These are phyloP conservation scores for Andrena marginata DNA, from an alignment of 2,888 invertebrate genomes.

Conservation along the genomic window DNA sequence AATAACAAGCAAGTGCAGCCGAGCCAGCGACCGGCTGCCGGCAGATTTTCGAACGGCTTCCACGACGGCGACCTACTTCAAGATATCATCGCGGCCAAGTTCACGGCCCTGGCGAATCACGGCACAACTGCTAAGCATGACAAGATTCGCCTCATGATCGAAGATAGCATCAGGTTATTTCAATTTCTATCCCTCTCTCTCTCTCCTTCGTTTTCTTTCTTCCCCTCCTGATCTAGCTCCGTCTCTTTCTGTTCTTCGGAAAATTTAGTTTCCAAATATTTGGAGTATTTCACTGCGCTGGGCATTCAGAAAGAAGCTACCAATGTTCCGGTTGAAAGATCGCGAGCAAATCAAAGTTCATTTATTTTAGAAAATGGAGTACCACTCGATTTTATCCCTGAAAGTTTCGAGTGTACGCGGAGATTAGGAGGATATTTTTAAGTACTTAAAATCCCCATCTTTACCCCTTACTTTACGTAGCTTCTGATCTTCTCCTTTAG, in stretches of 20 bases:
- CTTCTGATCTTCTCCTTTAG: no score
- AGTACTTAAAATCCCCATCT: no score
- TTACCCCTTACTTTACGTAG: no score
- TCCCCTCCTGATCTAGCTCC: neutral
- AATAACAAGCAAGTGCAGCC: constrained; percentile 56
- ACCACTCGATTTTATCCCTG: no score
- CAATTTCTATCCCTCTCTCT: constrained; percentile 5
- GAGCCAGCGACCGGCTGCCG: constrained; percentile 60
- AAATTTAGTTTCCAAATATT: neutral
- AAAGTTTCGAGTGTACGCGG: no score
- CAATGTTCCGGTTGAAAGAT: no score
- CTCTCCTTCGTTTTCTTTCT: neutral
- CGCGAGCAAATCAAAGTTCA: no score
- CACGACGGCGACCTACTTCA: constrained; percentile 80
- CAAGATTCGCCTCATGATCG: constrained; percentile 88
- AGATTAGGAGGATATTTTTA: no score
- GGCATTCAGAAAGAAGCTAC: no score
- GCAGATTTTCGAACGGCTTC: constrained; percentile 79
- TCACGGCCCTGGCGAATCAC: constrained; percentile 75
- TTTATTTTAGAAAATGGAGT: no score
- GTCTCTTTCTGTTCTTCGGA: neutral
- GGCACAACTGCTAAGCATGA: constrained; percentile 79
- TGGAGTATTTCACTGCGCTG: neutral
- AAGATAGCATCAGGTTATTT: constrained; percentile 88
- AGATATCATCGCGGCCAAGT: constrained; percentile 80